A percentile compares a stretch with the other conserved stretches of the same genome.
Evolutionary conservation across 2,797 vertebrate species (phyloP).

Genomic region (Mus minutoides): DNA sequence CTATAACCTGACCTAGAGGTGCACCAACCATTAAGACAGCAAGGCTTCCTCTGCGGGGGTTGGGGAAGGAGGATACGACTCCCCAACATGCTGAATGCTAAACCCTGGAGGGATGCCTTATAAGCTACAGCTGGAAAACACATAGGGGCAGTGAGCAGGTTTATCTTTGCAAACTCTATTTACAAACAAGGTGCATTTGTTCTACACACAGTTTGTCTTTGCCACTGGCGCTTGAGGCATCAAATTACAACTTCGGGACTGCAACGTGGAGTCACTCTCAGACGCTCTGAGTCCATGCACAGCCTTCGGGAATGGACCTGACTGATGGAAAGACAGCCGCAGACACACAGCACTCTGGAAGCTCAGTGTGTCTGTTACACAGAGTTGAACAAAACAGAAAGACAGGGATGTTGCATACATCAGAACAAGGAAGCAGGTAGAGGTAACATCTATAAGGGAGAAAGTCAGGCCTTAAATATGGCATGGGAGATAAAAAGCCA

Average conservation of each 20-base stretch:
- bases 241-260: constrained; percentile 73
- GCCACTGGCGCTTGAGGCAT: constrained; percentile 74
- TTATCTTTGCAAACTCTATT: constrained; percentile 86
- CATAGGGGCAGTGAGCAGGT: constrained; percentile 83
- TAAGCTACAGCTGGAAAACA: constrained; percentile 86
- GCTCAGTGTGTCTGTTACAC: background rate
- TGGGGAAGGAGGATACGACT: background rate
- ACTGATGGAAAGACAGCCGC: no score
- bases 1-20: constrained; percentile 70
- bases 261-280: constrained; percentile 58
- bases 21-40: constrained; percentile 50
- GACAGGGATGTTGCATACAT: background rate
- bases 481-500: background rate
- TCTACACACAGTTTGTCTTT: constrained; percentile 83
- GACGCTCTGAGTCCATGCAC: background rate
- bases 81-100: constrained; percentile 67
- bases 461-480: background rate
- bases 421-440: background rate
- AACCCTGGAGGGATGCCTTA: constrained; percentile 82
- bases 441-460: background rate
- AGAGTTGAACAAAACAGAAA: background rate
- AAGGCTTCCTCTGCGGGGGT: constrained; percentile 62
- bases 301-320: background rate
- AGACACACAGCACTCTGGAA: background rate
- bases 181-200: constrained; percentile 87